A percentile compares a stretch with the other conserved stretches of the same genome.
These are phyloP conservation scores for Pipistrellus pipistrellus DNA, from an alignment of 2,797 vertebrate species.

Conservation along the genomic window DNA sequence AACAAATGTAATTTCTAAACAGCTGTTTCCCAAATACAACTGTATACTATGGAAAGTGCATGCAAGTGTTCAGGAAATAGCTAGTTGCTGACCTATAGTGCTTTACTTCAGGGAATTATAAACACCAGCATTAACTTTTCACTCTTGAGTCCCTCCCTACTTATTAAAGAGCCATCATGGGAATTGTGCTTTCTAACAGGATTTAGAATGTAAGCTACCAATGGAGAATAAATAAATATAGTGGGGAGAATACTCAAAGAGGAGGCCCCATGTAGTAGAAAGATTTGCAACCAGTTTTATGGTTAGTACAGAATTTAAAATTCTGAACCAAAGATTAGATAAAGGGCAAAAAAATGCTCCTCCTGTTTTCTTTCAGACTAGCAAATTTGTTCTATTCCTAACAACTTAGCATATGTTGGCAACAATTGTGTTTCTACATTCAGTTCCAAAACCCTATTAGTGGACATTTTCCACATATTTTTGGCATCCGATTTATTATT, in stretches of 20 bases:
- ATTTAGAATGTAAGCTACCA: neutral
- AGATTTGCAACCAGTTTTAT: neutral
- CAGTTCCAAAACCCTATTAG: neutral
- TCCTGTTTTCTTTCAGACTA: neutral
- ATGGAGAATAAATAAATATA: neutral
- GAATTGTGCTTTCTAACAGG: neutral
- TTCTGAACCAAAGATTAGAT: neutral
- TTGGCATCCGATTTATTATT: neutral
- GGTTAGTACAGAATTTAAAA: neutral
- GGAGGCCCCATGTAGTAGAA: neutral
- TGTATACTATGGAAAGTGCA: neutral
- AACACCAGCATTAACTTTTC: neutral
- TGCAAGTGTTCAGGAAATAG: neutral
- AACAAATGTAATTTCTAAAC: neutral
- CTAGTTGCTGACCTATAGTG: neutral
- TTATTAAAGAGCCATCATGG: neutral
- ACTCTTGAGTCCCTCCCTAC: neutral
- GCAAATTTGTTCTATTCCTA: neutral
- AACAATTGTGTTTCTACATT: neutral
- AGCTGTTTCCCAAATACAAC: neutral
- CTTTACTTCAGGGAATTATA: neutral
- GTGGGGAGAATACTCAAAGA: neutral
- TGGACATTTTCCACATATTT: neutral
- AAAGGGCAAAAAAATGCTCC: neutral
- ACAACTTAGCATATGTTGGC: neutral